Percentiles rank a stretch among this genome's conserved stretches.
Evolutionary conservation across 37 sponge, comb jelly and placozoan species (phyloP).

Genomic region (Theonella swinhoei): DNA sequence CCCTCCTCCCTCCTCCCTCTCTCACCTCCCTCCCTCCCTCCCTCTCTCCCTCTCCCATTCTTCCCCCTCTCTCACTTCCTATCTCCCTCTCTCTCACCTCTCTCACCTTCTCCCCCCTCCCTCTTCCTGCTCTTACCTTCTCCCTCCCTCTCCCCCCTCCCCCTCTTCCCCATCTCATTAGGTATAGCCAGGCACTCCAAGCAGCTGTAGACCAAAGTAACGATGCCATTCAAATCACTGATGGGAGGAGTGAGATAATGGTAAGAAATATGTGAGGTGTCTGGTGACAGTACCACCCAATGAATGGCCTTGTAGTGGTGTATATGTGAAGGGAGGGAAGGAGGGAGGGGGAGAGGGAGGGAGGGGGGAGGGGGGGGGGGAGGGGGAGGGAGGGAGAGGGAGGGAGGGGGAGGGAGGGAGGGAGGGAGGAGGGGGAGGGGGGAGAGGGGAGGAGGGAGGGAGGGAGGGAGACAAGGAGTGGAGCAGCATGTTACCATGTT

Average conservation of each 20-base stretch:
- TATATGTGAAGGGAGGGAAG: not conserved
- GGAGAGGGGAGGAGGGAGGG: not conserved
- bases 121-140: not conserved
- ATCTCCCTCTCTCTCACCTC: too few species aligned
- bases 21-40: too few species aligned
- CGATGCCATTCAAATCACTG: constrained; percentile 69
- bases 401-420: not conserved
- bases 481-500: not conserved
- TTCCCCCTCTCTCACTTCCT: too few species aligned
- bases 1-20: too few species aligned
- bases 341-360: not conserved
- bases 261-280: constrained; percentile 51
- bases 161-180: constrained; percentile 11
- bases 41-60: too few species aligned
- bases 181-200: constrained; percentile 54
- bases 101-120: not conserved
- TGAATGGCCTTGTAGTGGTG: not conserved
- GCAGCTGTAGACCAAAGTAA: constrained; percentile 58
- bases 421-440: not conserved
- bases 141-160: constrained; percentile 6
- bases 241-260: constrained; percentile 30
- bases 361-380: not conserved
- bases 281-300: not conserved
- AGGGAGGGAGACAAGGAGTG: not conserved
- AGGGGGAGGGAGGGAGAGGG: not conserved